Evolutionary conservation across 2,888 invertebrate genomes (phyloP).

Genomic region (Parapristionchus giblindavisi): DNA sequence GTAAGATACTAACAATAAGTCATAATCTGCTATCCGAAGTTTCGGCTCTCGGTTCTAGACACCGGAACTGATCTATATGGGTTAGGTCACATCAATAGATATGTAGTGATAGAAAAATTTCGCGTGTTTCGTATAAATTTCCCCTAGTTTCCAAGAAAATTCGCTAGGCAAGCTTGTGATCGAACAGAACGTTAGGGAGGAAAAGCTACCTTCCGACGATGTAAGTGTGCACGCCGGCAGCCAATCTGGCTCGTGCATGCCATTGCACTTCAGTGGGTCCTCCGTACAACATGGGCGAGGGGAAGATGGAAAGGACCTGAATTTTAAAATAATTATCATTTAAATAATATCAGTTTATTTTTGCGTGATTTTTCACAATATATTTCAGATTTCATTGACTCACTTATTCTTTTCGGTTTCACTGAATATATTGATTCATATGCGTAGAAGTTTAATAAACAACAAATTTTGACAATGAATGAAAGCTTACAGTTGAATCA

Average conservation of each 20-base stretch:
- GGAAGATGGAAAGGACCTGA: constrained; percentile 92
- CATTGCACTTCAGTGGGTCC: constrained; percentile 91
- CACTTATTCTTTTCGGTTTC: no score
- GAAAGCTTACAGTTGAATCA: constrained; percentile 78
- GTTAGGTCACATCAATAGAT: neutral
- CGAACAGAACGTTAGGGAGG: no score
- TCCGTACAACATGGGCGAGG: constrained; percentile 99
- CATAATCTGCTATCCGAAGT: no score
- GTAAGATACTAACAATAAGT: no score
- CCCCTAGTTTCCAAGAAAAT: no score
- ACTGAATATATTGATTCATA: no score
- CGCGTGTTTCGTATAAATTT: neutral
- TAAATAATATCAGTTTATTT: neutral
- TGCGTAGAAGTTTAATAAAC: no score
- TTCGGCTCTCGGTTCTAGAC: no score
- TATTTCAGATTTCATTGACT: no score
- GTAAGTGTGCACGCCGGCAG: constrained; percentile 96
- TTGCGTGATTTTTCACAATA: no score
- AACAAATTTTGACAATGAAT: neutral
- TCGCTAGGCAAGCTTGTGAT: no score
- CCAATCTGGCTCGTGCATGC: constrained; percentile 79
- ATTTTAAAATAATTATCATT: neutral
- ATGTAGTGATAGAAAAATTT: neutral
- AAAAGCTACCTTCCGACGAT: constrained; percentile 84
- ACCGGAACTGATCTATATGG: no score